Conservation (phyloP, 2,797 vertebrate genomes). For the Neostethus bicornis region DNA sequence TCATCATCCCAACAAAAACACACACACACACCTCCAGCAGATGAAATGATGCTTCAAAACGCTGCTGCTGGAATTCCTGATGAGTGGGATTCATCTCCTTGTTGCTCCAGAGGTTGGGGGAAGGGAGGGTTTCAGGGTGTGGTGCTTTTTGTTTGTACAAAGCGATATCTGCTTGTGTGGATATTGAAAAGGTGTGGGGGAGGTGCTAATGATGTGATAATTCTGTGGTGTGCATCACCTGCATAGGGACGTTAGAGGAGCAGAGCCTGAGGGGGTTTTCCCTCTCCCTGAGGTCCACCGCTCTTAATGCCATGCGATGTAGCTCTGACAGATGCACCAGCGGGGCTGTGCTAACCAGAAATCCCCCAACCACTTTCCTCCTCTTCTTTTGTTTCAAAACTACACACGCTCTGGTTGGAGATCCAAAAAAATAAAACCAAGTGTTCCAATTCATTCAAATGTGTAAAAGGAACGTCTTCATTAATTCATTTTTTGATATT, state of each 20-base stretch:
- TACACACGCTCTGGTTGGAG: conserved; percentile 25
- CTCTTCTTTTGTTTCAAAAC: conserved; percentile 15
- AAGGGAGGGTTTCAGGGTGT: conserved; percentile 65
- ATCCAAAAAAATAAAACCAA: conserved; percentile 13
- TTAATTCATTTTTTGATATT: too few relatives aligned
- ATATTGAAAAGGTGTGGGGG: conserved; percentile 58
- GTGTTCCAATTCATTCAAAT: too few relatives aligned
- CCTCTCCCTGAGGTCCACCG: conserved; percentile 60
- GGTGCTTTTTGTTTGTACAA: conserved; percentile 51
- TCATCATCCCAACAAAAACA: conserved; percentile 54
- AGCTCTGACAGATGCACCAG: conserved; percentile 69
- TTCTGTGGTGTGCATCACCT: conserved; percentile 54
- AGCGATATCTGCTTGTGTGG: conserved; percentile 38
- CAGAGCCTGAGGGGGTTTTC: conserved; percentile 48
- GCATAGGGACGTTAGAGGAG: conserved; percentile 50
- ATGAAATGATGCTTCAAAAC: conserved; percentile 49
- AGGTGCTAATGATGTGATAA: conserved; percentile 52
- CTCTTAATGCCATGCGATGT: conserved; percentile 67
- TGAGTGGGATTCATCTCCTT: conserved; percentile 49
- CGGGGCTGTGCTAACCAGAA: conserved; percentile 53
- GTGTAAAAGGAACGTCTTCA: too few relatives aligned
- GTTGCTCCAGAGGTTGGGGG: conserved; percentile 48
- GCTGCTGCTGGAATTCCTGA: conserved; percentile 56
- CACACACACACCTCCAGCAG: conserved; percentile 49
- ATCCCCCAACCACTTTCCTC: conserved; percentile 25